Evolutionary conservation across 2,888 invertebrate genomes (phyloP).

Genomic region (Cephalotes varians): DNA sequence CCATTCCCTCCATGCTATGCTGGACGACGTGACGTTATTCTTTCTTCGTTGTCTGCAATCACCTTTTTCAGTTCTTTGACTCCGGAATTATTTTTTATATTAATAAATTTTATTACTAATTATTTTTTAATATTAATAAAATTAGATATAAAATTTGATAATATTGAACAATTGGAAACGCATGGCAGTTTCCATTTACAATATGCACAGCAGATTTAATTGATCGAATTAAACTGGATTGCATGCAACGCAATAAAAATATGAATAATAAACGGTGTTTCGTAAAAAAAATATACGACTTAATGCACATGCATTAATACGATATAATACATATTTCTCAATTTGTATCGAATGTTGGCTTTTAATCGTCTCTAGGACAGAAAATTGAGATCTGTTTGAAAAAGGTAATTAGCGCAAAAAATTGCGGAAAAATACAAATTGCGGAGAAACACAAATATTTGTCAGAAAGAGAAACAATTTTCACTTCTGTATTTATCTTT

Average conservation of each 20-base stretch:
- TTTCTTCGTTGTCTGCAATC: not conserved
- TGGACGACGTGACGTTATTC: slow-evolving; percentile 44
- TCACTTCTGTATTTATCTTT: not conserved
- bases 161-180: not conserved
- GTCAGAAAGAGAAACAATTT: not conserved
- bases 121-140: not conserved
- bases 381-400: not conserved
- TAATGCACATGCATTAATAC: not conserved
- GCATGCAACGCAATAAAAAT: not conserved
- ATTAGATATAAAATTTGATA: not conserved
- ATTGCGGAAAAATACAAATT: not conserved
- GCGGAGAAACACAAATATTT: not conserved
- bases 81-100: not conserved
- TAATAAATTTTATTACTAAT: not conserved
- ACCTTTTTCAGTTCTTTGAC: not conserved
- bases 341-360: not conserved
- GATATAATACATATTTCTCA: not conserved
- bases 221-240: not conserved
- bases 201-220: not conserved
- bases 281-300: slow-evolving; percentile 11
- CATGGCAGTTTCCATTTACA: not conserved
- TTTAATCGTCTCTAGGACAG: not conserved
- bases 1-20: not conserved
- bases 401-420: slow-evolving; percentile 22
- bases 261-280: not conserved